phyloP scores from a whole-genome alignment of 1,140 invertebrate genomes.

The Cydia strobilella region DNA sequence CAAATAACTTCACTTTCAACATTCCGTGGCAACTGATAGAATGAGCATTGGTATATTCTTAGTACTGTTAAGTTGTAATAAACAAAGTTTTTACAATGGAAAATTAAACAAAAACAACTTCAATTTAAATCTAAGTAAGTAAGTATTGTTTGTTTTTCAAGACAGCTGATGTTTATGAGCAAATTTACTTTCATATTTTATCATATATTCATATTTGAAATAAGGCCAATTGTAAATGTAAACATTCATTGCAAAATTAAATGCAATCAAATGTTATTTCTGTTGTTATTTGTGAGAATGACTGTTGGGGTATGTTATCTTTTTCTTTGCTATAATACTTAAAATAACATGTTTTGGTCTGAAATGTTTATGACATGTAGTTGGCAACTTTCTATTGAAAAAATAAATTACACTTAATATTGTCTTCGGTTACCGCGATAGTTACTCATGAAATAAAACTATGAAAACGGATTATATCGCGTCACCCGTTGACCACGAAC shows the following conservation, averaged over 20 bases:
- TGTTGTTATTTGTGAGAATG: too few species aligned
- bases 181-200: neutral
- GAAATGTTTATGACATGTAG: too few species aligned
- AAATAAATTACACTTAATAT: too few species aligned
- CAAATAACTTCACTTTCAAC: neutral
- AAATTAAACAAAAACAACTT: neutral
- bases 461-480: too few species aligned
- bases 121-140: neutral
- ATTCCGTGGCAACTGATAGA: neutral
- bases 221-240: too few species aligned
- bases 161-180: neutral
- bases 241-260: too few species aligned
- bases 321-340: neutral
- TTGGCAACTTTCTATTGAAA: too few species aligned
- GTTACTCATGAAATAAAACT: too few species aligned
- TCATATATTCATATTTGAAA: too few species aligned
- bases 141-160: slow-evolving; percentile 2
- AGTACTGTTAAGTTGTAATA: slow-evolving; percentile 9
- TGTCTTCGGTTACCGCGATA: too few species aligned
- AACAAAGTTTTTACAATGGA: neutral
- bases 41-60: neutral
- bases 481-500: too few species aligned
- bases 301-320: neutral
- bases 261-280: too few species aligned
- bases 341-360: neutral